These are phyloP conservation scores for Rhagium mordax DNA, from an alignment of 2,888 invertebrate genomes.

Conservation along the genomic window DNA sequence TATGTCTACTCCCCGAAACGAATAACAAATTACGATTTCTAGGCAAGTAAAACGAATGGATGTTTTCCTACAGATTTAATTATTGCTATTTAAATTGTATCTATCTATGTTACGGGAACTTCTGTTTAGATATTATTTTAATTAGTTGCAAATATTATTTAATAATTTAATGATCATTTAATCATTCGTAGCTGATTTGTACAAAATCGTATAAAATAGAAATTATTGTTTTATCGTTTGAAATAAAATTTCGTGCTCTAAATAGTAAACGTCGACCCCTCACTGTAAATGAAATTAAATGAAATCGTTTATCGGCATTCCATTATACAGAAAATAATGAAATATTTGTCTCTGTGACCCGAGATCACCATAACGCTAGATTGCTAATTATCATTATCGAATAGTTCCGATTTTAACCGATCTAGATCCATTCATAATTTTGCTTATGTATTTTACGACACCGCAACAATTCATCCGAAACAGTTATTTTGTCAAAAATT, in stretches of 20 bases:
- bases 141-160: no score
- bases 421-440: slow-evolving; percentile 35
- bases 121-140: no score
- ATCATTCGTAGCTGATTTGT: no score
- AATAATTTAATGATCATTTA: no score
- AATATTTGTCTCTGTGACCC: slow-evolving; percentile 37
- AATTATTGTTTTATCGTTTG: neutral
- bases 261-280: slow-evolving; percentile 38
- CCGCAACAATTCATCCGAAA: slow-evolving; percentile 47
- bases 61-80: no score
- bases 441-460: slow-evolving; percentile 34
- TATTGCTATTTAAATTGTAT: no score
- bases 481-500: slow-evolving; percentile 51
- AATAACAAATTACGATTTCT: no score
- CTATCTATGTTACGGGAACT: no score
- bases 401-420: slow-evolving; percentile 27
- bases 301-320: slow-evolving; percentile 23
- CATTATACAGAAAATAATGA: slow-evolving; percentile 34
- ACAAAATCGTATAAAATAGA: neutral
- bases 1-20: no score
- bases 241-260: slow-evolving; percentile 28
- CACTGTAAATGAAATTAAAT: slow-evolving; percentile 26
- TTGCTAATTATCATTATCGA: slow-evolving; percentile 37
- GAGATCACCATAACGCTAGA: slow-evolving; percentile 38
- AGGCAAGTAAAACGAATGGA: no score